Base-by-base conservation (phyloP, 2,888 invertebrate species). In the Leucozona laternaria region DNA sequence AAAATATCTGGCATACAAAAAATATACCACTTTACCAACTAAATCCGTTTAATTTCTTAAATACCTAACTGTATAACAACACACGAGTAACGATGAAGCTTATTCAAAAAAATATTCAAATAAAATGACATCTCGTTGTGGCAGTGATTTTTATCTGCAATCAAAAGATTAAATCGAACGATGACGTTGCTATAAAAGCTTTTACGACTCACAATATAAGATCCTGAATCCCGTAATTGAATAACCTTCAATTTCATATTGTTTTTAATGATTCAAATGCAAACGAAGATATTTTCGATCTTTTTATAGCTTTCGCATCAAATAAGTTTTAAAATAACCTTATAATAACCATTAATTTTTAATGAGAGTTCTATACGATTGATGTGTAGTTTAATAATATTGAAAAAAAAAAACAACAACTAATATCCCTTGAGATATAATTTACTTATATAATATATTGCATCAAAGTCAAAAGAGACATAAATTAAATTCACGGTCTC, bases 81-180 rank as follows among this genome's bases (percentile, higher is more conserved):
- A 64, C 6, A 34, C 28, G 13, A 25, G 11, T 20, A 4, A 28
- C 1, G 15, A 28, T 25, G 15, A 4, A 60, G 1, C 66, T 78
- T 66, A 68, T 72, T 68, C 62, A 64, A 70, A 22, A 64, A 25
- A 53, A 53, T n/a, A 22, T 6, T 22, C 5, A 53, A 15, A 25
- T n/a, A 25, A 66, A 58, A 60, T 68, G 71, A 72, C 72, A 82
- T 72, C 66, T 82, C 48, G 58, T 22, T 40, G 22, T 43, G 40
- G 43, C 37, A 60, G 15, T 58, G 11, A 20, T 34, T 60, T 73
- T 68, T 73, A 66, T 84, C 60, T 60, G 43, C 40, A 31, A 66
- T 55, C 43, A 53, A 50, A 58, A 81, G 72, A 66, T 72, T 75
- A 78, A 86, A 73, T 82, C 64, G 28, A 81, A 64, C 25, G 58